A percentile compares a stretch with the other conserved stretches of the same genome.
Evolutionary conservation across 2,888 invertebrate species (phyloP).

Genomic region (Synergus japonicus): DNA sequence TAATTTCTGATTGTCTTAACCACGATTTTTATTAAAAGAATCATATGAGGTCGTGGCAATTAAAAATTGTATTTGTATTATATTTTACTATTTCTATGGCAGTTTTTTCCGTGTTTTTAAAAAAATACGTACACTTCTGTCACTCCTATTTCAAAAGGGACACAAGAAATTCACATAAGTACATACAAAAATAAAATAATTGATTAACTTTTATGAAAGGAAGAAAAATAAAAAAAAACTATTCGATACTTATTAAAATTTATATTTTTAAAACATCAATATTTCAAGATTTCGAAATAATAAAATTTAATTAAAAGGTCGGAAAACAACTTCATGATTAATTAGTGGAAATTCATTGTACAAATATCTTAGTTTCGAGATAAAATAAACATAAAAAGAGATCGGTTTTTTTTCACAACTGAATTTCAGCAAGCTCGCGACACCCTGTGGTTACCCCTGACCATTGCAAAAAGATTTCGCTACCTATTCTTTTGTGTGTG

Average conservation of each 20-base stretch:
- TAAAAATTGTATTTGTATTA: too few species aligned
- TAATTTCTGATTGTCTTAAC: too few species aligned
- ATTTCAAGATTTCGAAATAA: not conserved
- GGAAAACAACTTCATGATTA: constrained; percentile 22
- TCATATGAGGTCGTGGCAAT: too few species aligned
- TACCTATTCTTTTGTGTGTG: constrained; percentile 31
- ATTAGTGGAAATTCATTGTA: constrained; percentile 55
- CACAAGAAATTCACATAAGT: too few species aligned
- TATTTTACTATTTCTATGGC: too few species aligned
- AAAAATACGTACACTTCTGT: too few species aligned
- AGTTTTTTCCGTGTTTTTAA: too few species aligned
- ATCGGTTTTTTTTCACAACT: constrained; percentile 14
- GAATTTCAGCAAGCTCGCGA: constrained; percentile 61
- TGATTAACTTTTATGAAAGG: not conserved
- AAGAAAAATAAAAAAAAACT: not conserved
- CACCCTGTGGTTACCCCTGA: constrained; percentile 50
- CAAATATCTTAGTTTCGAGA: constrained; percentile 52
- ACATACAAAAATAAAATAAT: not conserved
- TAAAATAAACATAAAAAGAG: not conserved
- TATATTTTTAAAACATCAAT: not conserved
- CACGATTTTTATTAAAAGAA: too few species aligned
- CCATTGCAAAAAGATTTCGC: constrained; percentile 14
- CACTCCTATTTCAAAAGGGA: too few species aligned
- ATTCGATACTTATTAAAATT: not conserved
- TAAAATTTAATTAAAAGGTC: not conserved